A percentile compares a stretch with the other conserved stretches of the same genome.
Evolutionary conservation across 1,140 invertebrate species (phyloP).

Genomic region (Drosophila pruinosa): DNA sequence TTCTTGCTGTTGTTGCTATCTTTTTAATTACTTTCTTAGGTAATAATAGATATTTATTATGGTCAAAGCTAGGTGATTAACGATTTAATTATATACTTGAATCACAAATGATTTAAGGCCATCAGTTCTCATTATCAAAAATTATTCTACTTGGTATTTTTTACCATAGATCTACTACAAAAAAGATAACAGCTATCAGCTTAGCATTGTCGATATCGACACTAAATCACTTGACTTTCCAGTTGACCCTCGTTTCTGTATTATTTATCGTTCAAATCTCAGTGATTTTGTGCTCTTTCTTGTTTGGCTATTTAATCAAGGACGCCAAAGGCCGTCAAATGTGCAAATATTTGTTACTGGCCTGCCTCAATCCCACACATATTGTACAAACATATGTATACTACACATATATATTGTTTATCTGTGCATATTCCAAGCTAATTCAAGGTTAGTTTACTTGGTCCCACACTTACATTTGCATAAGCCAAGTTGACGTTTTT

Average conservation of each 20-base stretch:
- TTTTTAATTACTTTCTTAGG: background rate
- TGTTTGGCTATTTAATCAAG: constrained; percentile 72
- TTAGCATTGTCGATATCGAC: background rate
- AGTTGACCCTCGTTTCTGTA: background rate
- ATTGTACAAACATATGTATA: background rate
- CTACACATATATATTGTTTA: background rate
- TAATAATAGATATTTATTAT: too few relatives aligned
- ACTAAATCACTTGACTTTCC: background rate
- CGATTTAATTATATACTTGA: too few relatives aligned
- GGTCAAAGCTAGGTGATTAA: too few relatives aligned
- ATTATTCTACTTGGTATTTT: too few relatives aligned
- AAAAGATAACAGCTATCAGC: background rate
- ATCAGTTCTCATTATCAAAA: too few relatives aligned
- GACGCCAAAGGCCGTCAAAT: constrained; percentile 56
- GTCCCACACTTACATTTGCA: constrained; percentile 24
- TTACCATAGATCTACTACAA: too few relatives aligned
- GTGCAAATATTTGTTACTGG: constrained; percentile 61
- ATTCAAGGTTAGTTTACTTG: constrained; percentile 44
- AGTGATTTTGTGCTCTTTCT: constrained; percentile 22
- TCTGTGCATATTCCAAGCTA: background rate
- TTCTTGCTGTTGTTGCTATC: background rate
- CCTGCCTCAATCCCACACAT: constrained; percentile 22
- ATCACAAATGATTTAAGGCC: too few relatives aligned
- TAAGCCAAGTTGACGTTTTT: constrained; percentile 31
- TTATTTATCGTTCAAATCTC: constrained; percentile 47